These are phyloP conservation scores for Pangasius djambal DNA, from an alignment of 2,797 vertebrate species.

Conservation along the genomic window DNA sequence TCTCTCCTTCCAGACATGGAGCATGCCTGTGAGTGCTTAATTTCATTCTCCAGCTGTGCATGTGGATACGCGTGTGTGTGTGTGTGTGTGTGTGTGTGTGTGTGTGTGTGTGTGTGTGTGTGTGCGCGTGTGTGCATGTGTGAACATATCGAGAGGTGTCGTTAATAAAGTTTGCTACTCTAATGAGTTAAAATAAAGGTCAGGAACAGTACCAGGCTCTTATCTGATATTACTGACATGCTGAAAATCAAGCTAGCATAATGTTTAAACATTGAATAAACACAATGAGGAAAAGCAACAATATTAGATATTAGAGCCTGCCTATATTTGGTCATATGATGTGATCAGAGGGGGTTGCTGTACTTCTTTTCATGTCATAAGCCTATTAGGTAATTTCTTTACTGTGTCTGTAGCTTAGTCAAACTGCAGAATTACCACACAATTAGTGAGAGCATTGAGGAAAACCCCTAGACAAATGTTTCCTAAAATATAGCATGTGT, in stretches of 20 bases:
- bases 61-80: conserved; percentile 24
- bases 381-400: not conserved
- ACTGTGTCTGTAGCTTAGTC: not conserved
- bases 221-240: conserved; percentile 7
- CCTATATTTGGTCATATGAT: conserved; percentile 47
- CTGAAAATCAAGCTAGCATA: conserved; percentile 24
- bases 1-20: conserved; percentile 76
- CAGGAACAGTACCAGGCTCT: not conserved
- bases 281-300: conserved; percentile 14
- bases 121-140: not conserved
- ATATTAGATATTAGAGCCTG: conserved; percentile 18
- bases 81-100: conserved; percentile 9
- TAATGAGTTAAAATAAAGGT: not conserved
- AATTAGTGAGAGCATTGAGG: not conserved
- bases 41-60: conserved; percentile 34
- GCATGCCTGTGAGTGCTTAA: conserved; percentile 77
- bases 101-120: conserved; percentile 17
- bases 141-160: not conserved
- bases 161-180: conserved; percentile 38
- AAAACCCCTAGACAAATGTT: not conserved
- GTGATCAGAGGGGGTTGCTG: conserved; percentile 22
- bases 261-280: conserved; percentile 40
- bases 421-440: not conserved
- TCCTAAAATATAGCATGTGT: not conserved
- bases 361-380: conserved; percentile 2